Conservation (phyloP, 2,797 vertebrate species). For the Anas georgica region DNA sequence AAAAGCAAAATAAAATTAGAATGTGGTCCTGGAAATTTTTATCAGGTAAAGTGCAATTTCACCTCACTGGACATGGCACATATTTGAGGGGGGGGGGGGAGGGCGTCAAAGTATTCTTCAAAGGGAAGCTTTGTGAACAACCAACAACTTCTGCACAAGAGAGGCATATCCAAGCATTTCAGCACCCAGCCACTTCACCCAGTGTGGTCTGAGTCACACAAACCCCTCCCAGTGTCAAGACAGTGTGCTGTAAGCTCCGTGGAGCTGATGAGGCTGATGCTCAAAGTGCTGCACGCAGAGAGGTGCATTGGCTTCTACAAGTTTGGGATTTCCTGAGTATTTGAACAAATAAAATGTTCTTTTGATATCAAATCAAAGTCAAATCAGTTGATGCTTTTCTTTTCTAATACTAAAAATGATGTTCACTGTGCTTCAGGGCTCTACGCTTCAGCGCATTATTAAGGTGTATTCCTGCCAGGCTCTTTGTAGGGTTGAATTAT, state of each 20-base stretch:
- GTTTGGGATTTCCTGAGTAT: background rate
- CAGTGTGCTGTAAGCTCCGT: fast-evolving
- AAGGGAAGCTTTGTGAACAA: background rate
- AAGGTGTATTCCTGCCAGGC: background rate
- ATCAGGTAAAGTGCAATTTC: background rate
- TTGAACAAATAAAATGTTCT: slow-evolving; percentile 1
- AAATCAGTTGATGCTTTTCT: background rate
- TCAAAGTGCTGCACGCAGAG: background rate
- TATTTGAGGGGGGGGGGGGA: fast-evolving
- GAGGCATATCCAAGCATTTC: background rate
- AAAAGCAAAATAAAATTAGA: background rate
- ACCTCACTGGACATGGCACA: fast-evolving
- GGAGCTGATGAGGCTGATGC: background rate
- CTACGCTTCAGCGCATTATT: background rate
- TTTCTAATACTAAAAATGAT: background rate
- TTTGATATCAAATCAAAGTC: slow-evolving; percentile 2
- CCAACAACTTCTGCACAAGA: background rate
- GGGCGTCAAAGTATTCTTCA: background rate
- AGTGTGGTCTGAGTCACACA: background rate
- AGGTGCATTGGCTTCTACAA: background rate
- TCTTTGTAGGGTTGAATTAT: slow-evolving; percentile 19
- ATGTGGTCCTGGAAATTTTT: background rate
- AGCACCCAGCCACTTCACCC: background rate
- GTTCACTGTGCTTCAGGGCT: background rate
- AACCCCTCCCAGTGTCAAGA: fast-evolving